Conservation (phyloP, 2,888 invertebrate genomes). For the Ectobius pallidus region DNA sequence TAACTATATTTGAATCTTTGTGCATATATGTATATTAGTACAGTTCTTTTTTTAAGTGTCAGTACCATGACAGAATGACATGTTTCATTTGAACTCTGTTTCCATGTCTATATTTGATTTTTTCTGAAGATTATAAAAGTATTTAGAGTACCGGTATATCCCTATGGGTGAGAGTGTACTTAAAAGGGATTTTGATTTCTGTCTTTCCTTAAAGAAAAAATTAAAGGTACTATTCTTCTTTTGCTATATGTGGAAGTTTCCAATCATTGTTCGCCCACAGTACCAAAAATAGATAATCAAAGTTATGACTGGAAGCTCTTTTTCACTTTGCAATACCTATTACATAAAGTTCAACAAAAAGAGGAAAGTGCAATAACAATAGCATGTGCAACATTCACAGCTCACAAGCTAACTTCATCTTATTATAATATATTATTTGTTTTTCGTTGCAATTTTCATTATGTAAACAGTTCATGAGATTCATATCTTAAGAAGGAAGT, state of each 20-base stretch:
- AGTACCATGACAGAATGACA: neutral
- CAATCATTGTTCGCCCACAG: conserved; percentile 40
- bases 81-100: neutral
- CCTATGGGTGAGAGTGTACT: neutral
- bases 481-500: conserved; percentile 20
- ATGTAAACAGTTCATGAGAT: conserved; percentile 13
- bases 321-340: conserved; percentile 34
- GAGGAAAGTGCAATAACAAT: conserved; percentile 24
- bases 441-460: conserved; percentile 37
- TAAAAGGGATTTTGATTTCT: neutral
- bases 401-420: conserved; percentile 24
- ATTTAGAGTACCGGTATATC: no score
- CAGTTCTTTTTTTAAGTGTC: neutral
- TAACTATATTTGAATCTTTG: neutral
- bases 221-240: neutral
- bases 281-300: conserved; percentile 43
- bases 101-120: neutral
- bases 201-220: neutral
- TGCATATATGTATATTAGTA: neutral
- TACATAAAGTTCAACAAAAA: conserved; percentile 35
- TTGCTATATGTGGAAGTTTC: conserved; percentile 23
- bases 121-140: neutral
- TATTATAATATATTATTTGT: conserved; percentile 27
- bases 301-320: conserved; percentile 43
- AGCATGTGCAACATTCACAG: conserved; percentile 30